Conservation (phyloP, 2,888 invertebrate genomes). For the Lottia scabra region DNA sequence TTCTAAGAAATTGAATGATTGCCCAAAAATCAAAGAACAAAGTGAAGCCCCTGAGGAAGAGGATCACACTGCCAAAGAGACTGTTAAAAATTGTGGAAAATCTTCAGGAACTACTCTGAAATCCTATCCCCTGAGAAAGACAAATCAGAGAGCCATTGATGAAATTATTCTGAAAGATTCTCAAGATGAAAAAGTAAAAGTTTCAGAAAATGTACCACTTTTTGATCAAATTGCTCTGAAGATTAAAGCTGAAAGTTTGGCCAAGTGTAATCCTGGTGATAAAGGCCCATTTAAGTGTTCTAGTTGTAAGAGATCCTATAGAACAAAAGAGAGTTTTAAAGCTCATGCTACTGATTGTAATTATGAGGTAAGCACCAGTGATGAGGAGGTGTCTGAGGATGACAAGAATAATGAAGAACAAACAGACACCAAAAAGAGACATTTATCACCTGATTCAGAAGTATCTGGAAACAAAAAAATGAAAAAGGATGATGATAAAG, state of each 20-base stretch:
- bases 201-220: conserved; percentile 40
- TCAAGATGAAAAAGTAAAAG: conserved; percentile 5
- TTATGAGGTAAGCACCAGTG: conserved; percentile 68
- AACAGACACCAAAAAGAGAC: not conserved
- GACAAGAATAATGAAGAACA: conserved; percentile 18
- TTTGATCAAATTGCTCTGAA: conserved; percentile 72
- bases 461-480: conserved; percentile 7
- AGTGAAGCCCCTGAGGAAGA: not conserved
- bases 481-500: conserved; percentile 16
- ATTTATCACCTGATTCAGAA: not conserved
- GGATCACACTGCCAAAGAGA: not conserved
- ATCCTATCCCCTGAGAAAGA: conserved; percentile 41
- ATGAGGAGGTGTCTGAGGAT: conserved; percentile 61
- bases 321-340: conserved; percentile 67
- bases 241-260: conserved; percentile 66
- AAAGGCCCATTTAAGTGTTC: conserved; percentile 83
- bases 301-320: conserved; percentile 80
- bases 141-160: conserved; percentile 21
- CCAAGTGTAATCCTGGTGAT: conserved; percentile 61
- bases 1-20: too few species aligned
- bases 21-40: too few species aligned
- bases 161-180: conserved; percentile 11
- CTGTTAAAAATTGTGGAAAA: not conserved
- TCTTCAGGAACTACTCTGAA: conserved; percentile 29
- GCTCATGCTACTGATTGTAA: conserved; percentile 66